Conservation (phyloP, 1,140 invertebrate genomes). For the Cherax destructor region DNA sequence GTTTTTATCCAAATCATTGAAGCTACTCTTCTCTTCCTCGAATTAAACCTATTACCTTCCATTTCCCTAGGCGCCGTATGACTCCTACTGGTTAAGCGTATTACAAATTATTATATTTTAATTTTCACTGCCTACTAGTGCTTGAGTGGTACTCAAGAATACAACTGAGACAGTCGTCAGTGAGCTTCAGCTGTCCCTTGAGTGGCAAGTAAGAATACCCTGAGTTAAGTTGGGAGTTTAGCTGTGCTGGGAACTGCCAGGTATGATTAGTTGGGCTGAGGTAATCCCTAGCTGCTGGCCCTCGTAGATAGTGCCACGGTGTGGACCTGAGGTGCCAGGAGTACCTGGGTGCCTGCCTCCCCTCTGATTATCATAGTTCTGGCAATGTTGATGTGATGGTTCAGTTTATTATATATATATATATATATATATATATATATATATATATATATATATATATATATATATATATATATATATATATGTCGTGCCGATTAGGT, state of each 20-base stretch:
- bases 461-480: no score
- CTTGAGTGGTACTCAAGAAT: not conserved
- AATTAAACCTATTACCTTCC: no score
- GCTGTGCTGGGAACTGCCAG: not conserved
- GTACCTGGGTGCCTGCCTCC: not conserved
- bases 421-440: no score
- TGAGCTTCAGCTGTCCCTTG: no score
- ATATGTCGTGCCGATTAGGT: no score
- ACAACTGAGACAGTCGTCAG: not conserved
- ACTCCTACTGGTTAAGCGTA: no score
- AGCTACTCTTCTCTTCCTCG: no score
- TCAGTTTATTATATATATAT: no score
- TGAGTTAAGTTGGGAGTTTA: not conserved
- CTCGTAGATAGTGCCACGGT: conserved; percentile 6
- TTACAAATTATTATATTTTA: no score
- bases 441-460: no score
- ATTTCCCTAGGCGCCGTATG: no score
- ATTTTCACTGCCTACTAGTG: not conserved
- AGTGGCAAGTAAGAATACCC: not conserved
- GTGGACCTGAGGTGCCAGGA: not conserved
- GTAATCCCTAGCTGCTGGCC: not conserved
- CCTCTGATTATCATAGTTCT: not conserved
- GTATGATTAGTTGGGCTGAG: conserved; percentile 12
- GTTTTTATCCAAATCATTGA: no score
- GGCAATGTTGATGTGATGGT: not conserved